phyloP scores from a whole-genome alignment of 2,888 invertebrate species.

The Dromius quadrimaculatus region DNA sequence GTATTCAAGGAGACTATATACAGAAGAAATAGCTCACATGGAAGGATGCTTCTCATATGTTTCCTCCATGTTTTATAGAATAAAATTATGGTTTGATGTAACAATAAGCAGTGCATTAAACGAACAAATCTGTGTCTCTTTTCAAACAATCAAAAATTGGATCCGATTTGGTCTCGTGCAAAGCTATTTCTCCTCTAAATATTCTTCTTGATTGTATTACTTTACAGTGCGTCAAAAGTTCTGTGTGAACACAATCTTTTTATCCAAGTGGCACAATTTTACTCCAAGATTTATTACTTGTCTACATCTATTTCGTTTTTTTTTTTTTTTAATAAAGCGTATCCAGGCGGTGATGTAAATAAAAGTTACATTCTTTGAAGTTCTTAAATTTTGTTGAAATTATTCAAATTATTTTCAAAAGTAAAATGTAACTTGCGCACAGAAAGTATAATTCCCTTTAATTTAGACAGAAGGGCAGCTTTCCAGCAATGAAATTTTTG shows the following conservation, averaged over 20 bases:
- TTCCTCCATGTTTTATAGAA: too few species aligned
- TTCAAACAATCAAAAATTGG: too few species aligned
- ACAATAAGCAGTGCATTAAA: too few species aligned
- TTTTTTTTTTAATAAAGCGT: conserved; percentile 5
- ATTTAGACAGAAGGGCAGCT: too few species aligned
- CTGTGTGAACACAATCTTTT: conserved; percentile 15
- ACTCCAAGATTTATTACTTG: conserved; percentile 4
- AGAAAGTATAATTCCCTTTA: conserved; percentile 1
- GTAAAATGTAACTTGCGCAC: conserved; percentile 11
- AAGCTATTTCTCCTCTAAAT: too few species aligned
- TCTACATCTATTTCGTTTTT: conserved; percentile 19
- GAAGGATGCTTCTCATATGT: too few species aligned
- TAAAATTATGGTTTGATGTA: too few species aligned
- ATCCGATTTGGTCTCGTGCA: too few species aligned
- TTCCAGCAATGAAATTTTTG: too few species aligned
- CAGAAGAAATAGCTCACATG: too few species aligned
- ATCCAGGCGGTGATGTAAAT: conserved; percentile 21
- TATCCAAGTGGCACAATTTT: not conserved
- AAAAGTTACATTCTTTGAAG: not conserved
- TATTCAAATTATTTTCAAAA: not conserved
- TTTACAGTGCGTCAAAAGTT: not conserved
- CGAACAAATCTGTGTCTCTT: too few species aligned
- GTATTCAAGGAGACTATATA: too few species aligned
- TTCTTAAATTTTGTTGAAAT: not conserved
- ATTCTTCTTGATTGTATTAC: conserved; percentile 1